A percentile compares a stretch with the other conserved stretches of the same genome.
Conservation (phyloP, 2,113 vertebrate species). For the Excalfactoria chinensis region DNA sequence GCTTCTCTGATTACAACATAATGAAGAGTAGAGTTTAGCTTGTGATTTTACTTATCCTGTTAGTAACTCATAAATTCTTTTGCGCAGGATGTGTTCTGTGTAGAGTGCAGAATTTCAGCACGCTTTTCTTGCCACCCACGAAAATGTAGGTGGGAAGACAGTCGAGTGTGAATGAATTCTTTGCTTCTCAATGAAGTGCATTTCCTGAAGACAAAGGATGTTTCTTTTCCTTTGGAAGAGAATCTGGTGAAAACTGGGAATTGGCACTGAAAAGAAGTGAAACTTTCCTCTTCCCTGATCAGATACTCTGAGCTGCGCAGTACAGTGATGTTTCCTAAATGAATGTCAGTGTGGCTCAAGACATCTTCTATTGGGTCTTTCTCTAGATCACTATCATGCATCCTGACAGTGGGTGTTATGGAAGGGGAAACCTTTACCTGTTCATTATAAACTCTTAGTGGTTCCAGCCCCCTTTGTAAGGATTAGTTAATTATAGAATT, state of each 20-base stretch:
- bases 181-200: background rate
- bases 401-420: background rate
- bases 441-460: background rate
- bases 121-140: background rate
- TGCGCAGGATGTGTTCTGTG: fast-evolving
- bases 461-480: background rate
- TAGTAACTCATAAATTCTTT: background rate
- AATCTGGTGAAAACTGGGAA: background rate
- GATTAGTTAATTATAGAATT: no score
- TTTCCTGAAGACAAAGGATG: background rate
- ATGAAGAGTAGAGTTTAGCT: background rate
- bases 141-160: background rate
- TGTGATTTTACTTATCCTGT: background rate
- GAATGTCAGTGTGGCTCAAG: background rate
- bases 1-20: background rate
- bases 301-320: background rate
- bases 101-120: background rate
- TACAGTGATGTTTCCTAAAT: background rate
- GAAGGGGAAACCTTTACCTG: background rate
- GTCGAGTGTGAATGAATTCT: background rate
- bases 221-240: background rate
- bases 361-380: background rate
- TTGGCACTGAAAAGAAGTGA: background rate
- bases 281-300: background rate
- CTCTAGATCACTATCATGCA: background rate